Evolutionary conservation across 2,888 invertebrate species (phyloP).

Genomic region (Zaprionus obscuricornis): DNA sequence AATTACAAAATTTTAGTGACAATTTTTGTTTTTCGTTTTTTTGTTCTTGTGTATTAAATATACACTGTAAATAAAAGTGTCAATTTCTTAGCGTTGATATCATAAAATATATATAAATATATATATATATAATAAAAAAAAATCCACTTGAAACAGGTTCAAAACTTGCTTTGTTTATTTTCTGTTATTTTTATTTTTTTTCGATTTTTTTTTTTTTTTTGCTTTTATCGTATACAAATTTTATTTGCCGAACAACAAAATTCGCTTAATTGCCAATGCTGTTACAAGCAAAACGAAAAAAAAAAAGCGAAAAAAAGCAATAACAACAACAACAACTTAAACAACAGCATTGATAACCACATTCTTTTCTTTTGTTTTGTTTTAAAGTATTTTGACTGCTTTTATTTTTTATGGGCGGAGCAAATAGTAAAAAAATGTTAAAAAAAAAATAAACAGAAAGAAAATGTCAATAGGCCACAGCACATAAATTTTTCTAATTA

Average conservation of each 20-base stretch:
- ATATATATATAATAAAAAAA: too few species aligned
- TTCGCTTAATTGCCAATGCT: conserved; percentile 58
- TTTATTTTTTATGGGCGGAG: conserved; percentile 42
- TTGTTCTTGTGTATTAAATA: conserved; percentile 13
- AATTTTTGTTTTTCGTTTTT: conserved; percentile 49
- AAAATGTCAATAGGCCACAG: conserved; percentile 68
- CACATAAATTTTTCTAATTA: conserved; percentile 70
- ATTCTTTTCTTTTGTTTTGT: conserved; percentile 33
- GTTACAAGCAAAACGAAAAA: too few species aligned
- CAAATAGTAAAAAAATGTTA: conserved; percentile 34
- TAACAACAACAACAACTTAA: conserved; percentile 17
- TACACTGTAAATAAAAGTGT: conserved; percentile 35
- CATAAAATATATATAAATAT: too few species aligned
- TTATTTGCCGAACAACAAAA: conserved; percentile 43
- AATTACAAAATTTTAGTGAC: conserved; percentile 59
- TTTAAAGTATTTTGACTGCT: conserved; percentile 36
- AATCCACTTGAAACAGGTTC: conserved; percentile 50
- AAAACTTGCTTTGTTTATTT: conserved; percentile 28
- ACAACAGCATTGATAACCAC: conserved; percentile 24
- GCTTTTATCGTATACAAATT: conserved; percentile 21
- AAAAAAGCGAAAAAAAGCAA: too few species aligned
- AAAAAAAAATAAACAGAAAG: conserved; percentile 16
- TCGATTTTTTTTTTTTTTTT: conserved; percentile 17
- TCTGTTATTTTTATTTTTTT: conserved; percentile 29
- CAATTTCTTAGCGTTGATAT: conserved; percentile 27